These are phyloP conservation scores for Elymnias hypermnestra DNA, from an alignment of 1,140 invertebrate genomes.

Conservation along the genomic window DNA sequence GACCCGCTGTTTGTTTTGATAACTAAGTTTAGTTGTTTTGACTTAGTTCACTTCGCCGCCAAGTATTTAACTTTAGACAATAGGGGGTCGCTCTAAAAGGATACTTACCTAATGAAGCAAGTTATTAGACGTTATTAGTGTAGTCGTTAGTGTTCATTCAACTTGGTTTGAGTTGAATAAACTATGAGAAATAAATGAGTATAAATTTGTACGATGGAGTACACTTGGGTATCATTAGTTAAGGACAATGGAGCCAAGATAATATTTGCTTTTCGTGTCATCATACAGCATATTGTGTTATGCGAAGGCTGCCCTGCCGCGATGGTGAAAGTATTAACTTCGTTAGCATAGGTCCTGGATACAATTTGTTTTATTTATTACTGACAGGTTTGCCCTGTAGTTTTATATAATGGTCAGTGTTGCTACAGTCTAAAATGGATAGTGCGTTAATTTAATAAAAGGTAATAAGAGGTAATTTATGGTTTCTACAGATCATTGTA, in stretches of 20 bases:
- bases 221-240: background rate
- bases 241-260: background rate
- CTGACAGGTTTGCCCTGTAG: too few species aligned
- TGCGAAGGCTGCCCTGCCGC: too few species aligned
- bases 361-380: too few species aligned
- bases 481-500: too few species aligned
- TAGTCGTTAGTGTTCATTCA: conserved; percentile 10
- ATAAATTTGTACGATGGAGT: background rate
- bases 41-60: conserved; percentile 41
- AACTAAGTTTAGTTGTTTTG: conserved; percentile 49
- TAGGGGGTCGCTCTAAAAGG: conserved; percentile 35
- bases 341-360: too few species aligned
- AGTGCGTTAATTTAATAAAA: too few species aligned
- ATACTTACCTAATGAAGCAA: conserved; percentile 40
- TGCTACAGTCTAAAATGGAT: too few species aligned
- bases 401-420: too few species aligned
- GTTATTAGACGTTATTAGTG: conserved; percentile 15
- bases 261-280: too few species aligned
- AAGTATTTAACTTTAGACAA: conserved; percentile 58
- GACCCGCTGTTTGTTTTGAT: conserved; percentile 60
- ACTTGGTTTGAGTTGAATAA: conserved; percentile 1
- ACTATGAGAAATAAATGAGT: conserved; percentile 2
- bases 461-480: too few species aligned
- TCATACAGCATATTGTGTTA: too few species aligned
- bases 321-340: too few species aligned